Conservation (phyloP, 1,140 invertebrate genomes). For the Danaus plexippus region DNA sequence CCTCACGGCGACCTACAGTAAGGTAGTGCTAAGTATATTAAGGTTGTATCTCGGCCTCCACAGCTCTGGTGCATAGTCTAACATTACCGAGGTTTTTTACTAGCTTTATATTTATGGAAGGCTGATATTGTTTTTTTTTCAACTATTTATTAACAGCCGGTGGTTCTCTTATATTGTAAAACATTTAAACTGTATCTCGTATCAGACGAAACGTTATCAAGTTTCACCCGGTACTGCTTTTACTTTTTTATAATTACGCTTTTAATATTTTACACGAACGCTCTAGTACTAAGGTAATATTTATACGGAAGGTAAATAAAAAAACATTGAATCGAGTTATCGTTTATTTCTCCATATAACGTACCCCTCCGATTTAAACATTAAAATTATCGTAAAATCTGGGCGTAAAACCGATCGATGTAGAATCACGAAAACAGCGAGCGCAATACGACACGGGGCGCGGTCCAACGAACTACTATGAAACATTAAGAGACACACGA, state of each 20-base stretch:
- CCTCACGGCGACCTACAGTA: no score
- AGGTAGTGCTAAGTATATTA: constrained; percentile 28
- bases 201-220: no score
- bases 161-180: no score
- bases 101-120: constrained; percentile 4
- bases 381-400: constrained; percentile 47
- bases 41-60: constrained; percentile 31
- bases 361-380: constrained; percentile 56
- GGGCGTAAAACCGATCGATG: constrained; percentile 36
- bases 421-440: constrained; percentile 31
- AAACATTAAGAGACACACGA: constrained; percentile 53
- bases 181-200: no score
- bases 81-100: constrained; percentile 8
- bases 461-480: constrained; percentile 56
- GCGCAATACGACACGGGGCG: constrained; percentile 23
- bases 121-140: constrained; percentile 7
- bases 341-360: constrained; percentile 49
- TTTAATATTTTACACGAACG: no score
- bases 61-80: constrained; percentile 26
- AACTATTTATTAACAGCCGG: background rate
- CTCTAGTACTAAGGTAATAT: no score
- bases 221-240: no score
- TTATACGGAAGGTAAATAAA: constrained; percentile 23
- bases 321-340: constrained; percentile 44
- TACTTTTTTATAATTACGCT: no score